These are phyloP conservation scores for Hapalemur alaotrensis DNA, from an alignment of 2,797 vertebrate species.

Conservation along the genomic window DNA sequence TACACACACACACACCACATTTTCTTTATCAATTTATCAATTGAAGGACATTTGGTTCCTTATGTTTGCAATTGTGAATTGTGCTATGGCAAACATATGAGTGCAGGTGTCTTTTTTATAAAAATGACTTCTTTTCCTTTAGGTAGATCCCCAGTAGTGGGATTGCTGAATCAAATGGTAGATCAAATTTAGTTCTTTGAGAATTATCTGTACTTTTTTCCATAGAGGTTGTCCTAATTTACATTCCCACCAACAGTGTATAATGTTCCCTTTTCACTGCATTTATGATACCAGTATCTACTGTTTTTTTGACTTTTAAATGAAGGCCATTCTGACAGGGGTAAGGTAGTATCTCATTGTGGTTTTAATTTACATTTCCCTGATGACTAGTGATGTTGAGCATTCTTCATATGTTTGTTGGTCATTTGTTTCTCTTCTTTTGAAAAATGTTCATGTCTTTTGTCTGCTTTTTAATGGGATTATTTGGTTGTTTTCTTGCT, in stretches of 20 bases:
- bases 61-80: background rate
- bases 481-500: background rate
- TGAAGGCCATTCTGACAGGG: background rate
- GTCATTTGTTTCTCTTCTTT: background rate
- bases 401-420: background rate
- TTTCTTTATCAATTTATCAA: background rate
- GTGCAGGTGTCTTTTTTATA: background rate
- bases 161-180: background rate
- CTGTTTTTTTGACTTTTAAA: background rate
- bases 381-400: background rate
- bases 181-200: background rate
- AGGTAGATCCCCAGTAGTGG: background rate
- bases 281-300: background rate
- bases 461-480: background rate
- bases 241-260: background rate
- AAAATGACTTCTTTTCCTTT: background rate
- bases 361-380: background rate
- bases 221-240: background rate
- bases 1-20: background rate
- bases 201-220: background rate
- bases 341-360: background rate
- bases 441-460: background rate
- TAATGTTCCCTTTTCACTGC: background rate
- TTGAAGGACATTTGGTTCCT: background rate
- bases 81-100: background rate